Evolutionary conservation across 2,113 vertebrate species (phyloP).

Genomic region (Benthochromis sp.): DNA sequence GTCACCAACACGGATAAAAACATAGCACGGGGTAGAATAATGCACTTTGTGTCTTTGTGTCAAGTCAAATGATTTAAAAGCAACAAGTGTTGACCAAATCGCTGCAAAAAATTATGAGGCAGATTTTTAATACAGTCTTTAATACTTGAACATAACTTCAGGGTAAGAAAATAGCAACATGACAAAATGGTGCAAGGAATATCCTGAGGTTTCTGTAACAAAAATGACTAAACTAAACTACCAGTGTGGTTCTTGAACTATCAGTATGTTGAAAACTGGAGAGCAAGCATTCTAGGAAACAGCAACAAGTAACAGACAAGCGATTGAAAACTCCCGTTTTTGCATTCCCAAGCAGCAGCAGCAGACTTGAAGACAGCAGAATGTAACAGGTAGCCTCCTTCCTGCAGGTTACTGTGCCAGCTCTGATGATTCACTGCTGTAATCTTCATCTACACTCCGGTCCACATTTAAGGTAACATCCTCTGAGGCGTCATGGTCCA

Average conservation of each 20-base stretch:
- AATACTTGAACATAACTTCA: background rate
- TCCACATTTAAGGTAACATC: background rate
- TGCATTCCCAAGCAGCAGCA: background rate
- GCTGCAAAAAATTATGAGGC: fast-evolving
- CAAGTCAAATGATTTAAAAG: background rate
- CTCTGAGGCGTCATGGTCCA: background rate
- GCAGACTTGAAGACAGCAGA: background rate
- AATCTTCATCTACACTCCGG: background rate
- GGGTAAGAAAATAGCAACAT: background rate
- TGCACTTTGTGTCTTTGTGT: background rate
- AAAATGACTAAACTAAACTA: background rate
- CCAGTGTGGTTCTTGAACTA: background rate
- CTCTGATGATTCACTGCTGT: background rate
- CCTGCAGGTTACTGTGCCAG: background rate
- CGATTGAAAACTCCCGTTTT: fast-evolving
- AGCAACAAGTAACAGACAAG: background rate
- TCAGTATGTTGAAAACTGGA: background rate
- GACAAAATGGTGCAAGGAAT: background rate
- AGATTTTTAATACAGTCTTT: background rate
- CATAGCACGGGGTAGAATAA: fast-evolving
- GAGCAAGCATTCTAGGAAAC: background rate
- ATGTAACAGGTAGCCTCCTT: background rate
- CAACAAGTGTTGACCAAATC: fast-evolving
- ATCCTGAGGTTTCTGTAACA: background rate
- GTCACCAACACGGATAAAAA: background rate